Conservation (phyloP, 1,140 invertebrate genomes). For the Littorina saxatilis region DNA sequence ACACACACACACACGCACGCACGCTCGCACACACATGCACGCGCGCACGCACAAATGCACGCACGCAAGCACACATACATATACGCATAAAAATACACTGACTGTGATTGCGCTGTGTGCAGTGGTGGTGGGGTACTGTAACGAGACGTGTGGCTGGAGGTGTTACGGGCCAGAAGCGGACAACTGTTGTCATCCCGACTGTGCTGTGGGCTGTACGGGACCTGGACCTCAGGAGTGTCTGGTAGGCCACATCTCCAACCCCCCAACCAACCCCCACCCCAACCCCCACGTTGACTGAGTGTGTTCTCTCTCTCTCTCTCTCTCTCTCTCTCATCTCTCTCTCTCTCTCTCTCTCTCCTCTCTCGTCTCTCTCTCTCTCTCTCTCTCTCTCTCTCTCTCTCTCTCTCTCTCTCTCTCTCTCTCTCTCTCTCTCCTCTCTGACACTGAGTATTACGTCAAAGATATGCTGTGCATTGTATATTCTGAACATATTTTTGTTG, state of each 20-base stretch:
- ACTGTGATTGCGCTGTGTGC: no score
- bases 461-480: no score
- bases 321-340: neutral
- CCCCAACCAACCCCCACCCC: no score
- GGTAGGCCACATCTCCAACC: slow-evolving; percentile 73
- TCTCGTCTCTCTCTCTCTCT: neutral
- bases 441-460: neutral
- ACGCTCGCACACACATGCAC: no score
- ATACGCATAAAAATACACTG: no score
- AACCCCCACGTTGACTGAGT: no score
- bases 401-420: neutral
- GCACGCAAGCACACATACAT: no score
- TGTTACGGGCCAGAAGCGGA: slow-evolving; percentile 91
- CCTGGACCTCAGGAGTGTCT: slow-evolving; percentile 94
- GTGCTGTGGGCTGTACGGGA: slow-evolving; percentile 95
- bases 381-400: neutral
- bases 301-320: neutral
- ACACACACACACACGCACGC: no score
- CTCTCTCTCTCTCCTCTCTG: slow-evolving; percentile 1
- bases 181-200: slow-evolving; percentile 97
- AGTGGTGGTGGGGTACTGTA: slow-evolving; percentile 45
- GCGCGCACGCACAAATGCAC: no score
- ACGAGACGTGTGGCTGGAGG: slow-evolving; percentile 85
- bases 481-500: no score
- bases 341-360: neutral